Evolutionary conservation across 2,888 invertebrate species (phyloP).

Genomic region (Orthonevra nobilis): DNA sequence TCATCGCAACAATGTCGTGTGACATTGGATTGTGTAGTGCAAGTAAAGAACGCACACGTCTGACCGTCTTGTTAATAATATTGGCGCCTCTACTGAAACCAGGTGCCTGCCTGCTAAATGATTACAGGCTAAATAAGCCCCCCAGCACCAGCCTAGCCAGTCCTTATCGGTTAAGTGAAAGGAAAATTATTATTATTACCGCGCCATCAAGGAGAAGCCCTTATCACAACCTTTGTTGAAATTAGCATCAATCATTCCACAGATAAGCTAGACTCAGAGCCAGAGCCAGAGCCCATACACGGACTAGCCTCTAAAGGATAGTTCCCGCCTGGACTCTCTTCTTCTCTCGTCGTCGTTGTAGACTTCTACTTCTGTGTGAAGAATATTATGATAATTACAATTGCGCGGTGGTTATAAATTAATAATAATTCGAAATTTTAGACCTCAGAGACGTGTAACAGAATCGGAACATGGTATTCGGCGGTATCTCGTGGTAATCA

Average conservation of each 20-base stretch:
- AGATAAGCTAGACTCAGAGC: constrained; percentile 40
- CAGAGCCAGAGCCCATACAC: not conserved
- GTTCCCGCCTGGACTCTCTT: constrained; percentile 11
- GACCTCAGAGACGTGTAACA: not conserved
- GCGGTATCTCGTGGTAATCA: constrained; percentile 55
- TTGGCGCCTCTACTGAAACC: constrained; percentile 19
- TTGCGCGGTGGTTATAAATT: constrained; percentile 68
- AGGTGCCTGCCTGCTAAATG: not conserved
- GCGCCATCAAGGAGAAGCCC: constrained; percentile 63
- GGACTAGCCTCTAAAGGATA: no score
- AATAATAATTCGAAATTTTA: constrained; percentile 48
- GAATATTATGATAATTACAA: constrained; percentile 59
- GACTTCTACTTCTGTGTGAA: constrained; percentile 3
- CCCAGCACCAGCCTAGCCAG: no score
- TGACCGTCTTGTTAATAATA: constrained; percentile 17
- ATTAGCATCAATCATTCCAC: constrained; percentile 68
- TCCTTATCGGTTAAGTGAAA: constrained; percentile 63
- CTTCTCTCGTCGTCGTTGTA: constrained; percentile 7
- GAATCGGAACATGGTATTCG: not conserved
- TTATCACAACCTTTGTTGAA: constrained; percentile 69
- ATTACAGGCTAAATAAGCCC: no score
- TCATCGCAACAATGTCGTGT: constrained; percentile 28
- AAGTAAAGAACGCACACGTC: not conserved
- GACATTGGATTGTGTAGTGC: constrained; percentile 33
- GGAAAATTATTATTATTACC: constrained; percentile 69